Conservation (phyloP, 2,888 invertebrate species). For the Nomada ferruginata region DNA sequence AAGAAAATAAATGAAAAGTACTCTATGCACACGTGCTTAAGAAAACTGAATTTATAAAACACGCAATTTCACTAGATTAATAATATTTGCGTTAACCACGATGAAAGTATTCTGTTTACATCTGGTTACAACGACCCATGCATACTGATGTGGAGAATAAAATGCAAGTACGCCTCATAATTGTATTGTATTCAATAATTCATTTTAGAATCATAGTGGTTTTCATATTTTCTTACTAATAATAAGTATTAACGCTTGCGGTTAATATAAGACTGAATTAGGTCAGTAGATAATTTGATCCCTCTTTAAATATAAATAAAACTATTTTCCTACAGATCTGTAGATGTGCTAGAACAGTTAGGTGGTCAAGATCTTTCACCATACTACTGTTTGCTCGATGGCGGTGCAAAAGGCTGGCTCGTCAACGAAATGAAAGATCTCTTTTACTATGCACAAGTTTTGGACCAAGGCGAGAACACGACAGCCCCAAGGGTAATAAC, state of each 20-base stretch:
- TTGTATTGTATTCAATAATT: too few relatives aligned
- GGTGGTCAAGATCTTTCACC: slow-evolving; percentile 88
- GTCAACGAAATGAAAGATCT: slow-evolving; percentile 90
- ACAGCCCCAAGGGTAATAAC: slow-evolving; percentile 87
- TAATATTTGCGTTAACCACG: slow-evolving; percentile 82
- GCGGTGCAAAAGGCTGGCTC: slow-evolving; percentile 89
- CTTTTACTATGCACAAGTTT: slow-evolving; percentile 91
- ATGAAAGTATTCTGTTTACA: slow-evolving; percentile 86
- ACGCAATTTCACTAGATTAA: slow-evolving; percentile 76
- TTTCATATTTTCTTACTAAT: neutral
- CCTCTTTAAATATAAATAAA: neutral
- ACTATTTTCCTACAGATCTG: slow-evolving; percentile 39
- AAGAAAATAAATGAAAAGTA: neutral
- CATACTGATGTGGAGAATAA: slow-evolving; percentile 87
- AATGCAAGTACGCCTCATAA: slow-evolving; percentile 83
- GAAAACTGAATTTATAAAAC: neutral
- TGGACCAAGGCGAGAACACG: slow-evolving; percentile 89
- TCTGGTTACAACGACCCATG: slow-evolving; percentile 85
- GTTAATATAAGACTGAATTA: too few relatives aligned
- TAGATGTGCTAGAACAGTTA: slow-evolving; percentile 81
- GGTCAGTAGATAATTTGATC: too few relatives aligned
- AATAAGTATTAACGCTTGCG: too few relatives aligned
- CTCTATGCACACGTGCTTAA: neutral
- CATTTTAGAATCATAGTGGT: too few relatives aligned
- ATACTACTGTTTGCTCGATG: slow-evolving; percentile 89